phyloP scores from a whole-genome alignment of 2,888 invertebrate genomes.

The Idaea aversata region DNA sequence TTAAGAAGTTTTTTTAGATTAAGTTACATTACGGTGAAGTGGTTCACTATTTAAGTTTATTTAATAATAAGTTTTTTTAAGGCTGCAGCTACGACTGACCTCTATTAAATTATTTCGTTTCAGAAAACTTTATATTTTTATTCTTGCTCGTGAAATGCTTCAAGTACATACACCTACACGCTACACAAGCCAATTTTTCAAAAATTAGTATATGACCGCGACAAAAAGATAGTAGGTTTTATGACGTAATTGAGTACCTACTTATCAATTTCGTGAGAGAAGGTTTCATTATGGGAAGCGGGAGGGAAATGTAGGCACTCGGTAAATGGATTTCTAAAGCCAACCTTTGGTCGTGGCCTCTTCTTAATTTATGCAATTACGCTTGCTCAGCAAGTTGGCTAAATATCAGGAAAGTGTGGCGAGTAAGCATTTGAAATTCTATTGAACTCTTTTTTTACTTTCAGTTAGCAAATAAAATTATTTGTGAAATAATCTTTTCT shows the following conservation, averaged over 20 bases:
- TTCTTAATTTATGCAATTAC: slow-evolving; percentile 60
- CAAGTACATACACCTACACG: too few relatives aligned
- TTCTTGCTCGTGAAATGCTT: not conserved
- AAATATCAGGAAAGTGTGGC: slow-evolving; percentile 44
- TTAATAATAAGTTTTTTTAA: slow-evolving; percentile 10
- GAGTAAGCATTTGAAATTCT: slow-evolving; percentile 21
- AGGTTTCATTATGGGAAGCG: slow-evolving; percentile 33
- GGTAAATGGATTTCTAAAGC: slow-evolving; percentile 22
- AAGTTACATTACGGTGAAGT: slow-evolving; percentile 5
- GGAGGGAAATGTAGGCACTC: slow-evolving; percentile 32
- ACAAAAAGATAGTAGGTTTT: not conserved
- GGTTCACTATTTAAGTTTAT: not conserved
- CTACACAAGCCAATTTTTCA: not conserved
- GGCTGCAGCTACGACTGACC: slow-evolving; percentile 8
- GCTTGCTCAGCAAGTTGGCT: slow-evolving; percentile 44
- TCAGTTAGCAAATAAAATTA: not conserved
- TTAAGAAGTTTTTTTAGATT: slow-evolving; percentile 11
- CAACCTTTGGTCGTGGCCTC: slow-evolving; percentile 48
- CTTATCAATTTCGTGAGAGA: slow-evolving; percentile 23
- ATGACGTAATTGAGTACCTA: not conserved
- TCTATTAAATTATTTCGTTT: too few relatives aligned
- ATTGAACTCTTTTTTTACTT: not conserved
- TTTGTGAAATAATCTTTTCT: not conserved
- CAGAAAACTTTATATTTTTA: too few relatives aligned
- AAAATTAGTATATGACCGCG: not conserved